Evolutionary conservation across 2,888 invertebrate genomes (phyloP).

Genomic region (Drosophila fungiperda): DNA sequence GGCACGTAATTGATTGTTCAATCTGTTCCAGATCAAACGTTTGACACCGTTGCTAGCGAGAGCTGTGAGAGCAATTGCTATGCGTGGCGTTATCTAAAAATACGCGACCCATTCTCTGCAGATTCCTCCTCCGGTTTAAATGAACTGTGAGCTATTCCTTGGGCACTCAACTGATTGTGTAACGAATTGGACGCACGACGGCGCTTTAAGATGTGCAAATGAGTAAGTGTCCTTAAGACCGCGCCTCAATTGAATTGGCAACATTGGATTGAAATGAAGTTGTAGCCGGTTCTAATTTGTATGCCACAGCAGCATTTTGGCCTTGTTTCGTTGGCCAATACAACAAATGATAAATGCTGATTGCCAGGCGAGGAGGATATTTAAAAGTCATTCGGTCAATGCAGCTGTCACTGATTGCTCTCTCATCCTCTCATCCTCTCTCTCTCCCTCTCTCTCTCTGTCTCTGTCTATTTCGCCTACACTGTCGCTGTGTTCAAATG

Average conservation of each 20-base stretch:
- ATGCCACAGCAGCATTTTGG: conserved; percentile 36
- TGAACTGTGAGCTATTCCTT: conserved; percentile 64
- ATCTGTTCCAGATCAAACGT: conserved; percentile 80
- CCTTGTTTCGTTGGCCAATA: conserved; percentile 34
- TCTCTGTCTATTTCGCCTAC: not conserved
- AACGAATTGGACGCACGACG: conserved; percentile 49
- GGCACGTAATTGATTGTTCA: conserved; percentile 80
- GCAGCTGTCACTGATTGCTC: conserved; percentile 77
- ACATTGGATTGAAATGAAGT: conserved; percentile 40
- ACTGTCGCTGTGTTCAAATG: conserved; percentile 18
- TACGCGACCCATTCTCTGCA: conserved; percentile 11
- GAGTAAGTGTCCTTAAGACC: conserved; percentile 33
- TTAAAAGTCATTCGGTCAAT: conserved; percentile 67
- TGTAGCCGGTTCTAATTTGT: conserved; percentile 41
- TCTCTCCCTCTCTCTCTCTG: not conserved
- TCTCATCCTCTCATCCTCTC: not conserved
- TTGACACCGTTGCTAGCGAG: conserved; percentile 49
- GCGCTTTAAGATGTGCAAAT: conserved; percentile 53
- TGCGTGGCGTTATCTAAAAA: conserved; percentile 66
- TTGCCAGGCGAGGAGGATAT: conserved; percentile 49
- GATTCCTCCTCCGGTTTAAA: conserved; percentile 46
- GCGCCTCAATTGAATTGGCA: conserved; percentile 45
- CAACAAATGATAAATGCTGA: conserved; percentile 51
- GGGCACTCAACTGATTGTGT: conserved; percentile 69
- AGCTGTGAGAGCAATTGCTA: conserved; percentile 51